These are phyloP conservation scores for Rhagoletis pomonella DNA, from an alignment of 1,140 invertebrate species.

Conservation along the genomic window DNA sequence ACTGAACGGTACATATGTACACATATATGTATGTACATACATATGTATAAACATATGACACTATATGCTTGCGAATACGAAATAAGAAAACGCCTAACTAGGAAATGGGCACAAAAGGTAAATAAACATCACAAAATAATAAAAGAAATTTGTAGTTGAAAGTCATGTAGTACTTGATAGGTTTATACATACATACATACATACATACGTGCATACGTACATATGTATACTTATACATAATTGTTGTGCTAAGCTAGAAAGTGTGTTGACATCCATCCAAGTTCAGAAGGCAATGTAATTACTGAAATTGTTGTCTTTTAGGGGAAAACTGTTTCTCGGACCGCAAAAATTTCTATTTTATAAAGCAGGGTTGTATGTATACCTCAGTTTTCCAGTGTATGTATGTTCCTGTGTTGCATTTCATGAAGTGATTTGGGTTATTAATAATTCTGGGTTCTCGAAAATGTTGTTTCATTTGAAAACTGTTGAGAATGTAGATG, in stretches of 20 bases:
- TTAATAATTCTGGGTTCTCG: too few species aligned
- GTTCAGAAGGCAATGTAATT: slow-evolving; percentile 19
- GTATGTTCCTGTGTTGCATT: too few species aligned
- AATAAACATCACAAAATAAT: slow-evolving; percentile 41
- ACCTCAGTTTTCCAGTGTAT: too few species aligned
- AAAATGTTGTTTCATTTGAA: too few species aligned
- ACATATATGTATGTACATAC: neutral
- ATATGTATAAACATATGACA: neutral
- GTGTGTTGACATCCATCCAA: slow-evolving; percentile 31
- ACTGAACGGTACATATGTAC: neutral
- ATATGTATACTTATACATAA: neutral
- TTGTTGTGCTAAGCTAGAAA: neutral
- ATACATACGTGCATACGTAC: neutral
- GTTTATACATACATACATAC: neutral
- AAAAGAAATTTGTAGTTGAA: slow-evolving; percentile 47
- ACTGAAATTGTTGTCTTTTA: neutral
- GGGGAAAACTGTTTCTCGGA: neutral
- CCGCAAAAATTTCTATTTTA: neutral
- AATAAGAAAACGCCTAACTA: neutral
- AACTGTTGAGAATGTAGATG: too few species aligned
- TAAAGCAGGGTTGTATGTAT: too few species aligned
- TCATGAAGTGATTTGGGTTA: too few species aligned
- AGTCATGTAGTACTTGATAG: slow-evolving; percentile 7
- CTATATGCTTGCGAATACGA: neutral
- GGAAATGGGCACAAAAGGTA: slow-evolving; percentile 46